phyloP scores from a whole-genome alignment of 2,113 vertebrate species.

The Forbesichthys papilliferus region DNA sequence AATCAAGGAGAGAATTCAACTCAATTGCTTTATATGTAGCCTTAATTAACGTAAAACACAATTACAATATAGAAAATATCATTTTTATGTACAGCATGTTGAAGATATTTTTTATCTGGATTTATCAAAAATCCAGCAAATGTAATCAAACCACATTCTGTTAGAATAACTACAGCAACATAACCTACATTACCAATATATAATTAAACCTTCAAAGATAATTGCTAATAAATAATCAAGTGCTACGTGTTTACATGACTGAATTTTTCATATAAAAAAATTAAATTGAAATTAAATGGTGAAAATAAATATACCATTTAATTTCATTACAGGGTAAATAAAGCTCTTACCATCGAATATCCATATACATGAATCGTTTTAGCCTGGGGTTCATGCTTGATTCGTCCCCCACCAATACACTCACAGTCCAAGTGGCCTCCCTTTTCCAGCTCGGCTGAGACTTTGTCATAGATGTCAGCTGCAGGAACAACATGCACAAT shows the following conservation, averaged over 20 bases:
- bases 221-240: no score
- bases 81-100: no score
- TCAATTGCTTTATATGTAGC: background rate
- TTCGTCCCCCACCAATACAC: constrained; percentile 89
- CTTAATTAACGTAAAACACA: background rate
- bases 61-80: background rate
- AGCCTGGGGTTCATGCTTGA: constrained; percentile 79
- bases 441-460: constrained; percentile 79
- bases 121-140: no score
- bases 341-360: constrained; percentile 86
- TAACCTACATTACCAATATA: no score
- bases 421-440: constrained; percentile 80
- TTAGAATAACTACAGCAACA: no score
- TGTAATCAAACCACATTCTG: no score
- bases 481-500: background rate
- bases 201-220: no score
- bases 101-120: no score
- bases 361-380: constrained; percentile 92
- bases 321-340: background rate
- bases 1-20: background rate
- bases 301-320: background rate
- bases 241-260: no score
- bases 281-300: no score
- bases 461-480: constrained; percentile 89
- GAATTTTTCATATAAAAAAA: no score